Percentiles rank a stretch among this genome's conserved stretches.
Evolutionary conservation across 2,888 invertebrate genomes (phyloP).

Genomic region (Rhogogaster chlorosoma): DNA sequence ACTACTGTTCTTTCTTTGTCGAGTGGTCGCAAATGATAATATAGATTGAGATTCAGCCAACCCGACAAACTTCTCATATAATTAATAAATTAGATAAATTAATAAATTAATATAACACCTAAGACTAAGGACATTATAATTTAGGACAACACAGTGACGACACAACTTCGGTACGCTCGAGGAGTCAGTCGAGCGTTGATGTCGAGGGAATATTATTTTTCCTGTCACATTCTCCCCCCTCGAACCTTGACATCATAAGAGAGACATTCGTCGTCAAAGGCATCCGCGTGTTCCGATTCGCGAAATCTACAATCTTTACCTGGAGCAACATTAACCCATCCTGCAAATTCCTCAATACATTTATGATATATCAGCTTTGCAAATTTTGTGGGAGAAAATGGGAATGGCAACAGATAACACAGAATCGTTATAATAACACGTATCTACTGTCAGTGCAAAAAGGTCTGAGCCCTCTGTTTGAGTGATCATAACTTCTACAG

Average conservation of each 20-base stretch:
- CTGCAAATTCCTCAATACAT: background rate
- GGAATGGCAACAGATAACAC: background rate
- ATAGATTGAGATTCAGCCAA: too few species aligned
- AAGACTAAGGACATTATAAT: background rate
- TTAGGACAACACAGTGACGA: background rate
- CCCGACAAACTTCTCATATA: background rate
- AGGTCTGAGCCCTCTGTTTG: too few species aligned
- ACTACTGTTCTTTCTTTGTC: too few species aligned
- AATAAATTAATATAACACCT: background rate
- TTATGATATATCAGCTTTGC: background rate
- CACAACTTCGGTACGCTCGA: background rate
- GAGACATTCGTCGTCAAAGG: background rate
- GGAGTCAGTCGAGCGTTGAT: background rate
- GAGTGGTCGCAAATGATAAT: too few species aligned
- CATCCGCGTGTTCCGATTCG: background rate
- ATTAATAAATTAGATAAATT: background rate
- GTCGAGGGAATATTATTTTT: conserved; percentile 3
- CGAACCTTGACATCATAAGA: background rate
- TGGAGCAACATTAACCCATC: background rate
- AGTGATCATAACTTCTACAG: too few species aligned
- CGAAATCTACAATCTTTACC: background rate
- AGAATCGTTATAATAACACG: background rate
- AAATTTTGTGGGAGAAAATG: background rate
- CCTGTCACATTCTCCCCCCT: conserved; percentile 22
- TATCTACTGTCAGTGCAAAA: background rate